Base-by-base conservation (phyloP, 2,888 invertebrate genomes). In the Sicus ferrugineus region DNA sequence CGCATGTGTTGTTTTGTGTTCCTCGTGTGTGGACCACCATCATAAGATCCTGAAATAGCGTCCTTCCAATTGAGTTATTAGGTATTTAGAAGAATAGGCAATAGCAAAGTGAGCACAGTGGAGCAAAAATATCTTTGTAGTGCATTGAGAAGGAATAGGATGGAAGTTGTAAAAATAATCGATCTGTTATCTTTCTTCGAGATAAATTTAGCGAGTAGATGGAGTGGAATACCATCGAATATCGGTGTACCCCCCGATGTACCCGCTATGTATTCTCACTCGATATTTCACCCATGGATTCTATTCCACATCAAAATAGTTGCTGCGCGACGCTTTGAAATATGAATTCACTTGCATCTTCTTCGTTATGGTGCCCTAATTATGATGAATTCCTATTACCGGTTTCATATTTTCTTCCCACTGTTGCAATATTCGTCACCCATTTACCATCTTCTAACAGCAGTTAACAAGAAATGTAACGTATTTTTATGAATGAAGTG, bases 41-140 rank as follows among this genome's bases (percentile, higher is more conserved):
- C 14, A 1, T 9, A 1, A 38, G 6, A 50, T 5, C 4, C 16
- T 54, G 6, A 23, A 54, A 11, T 50, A 28, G 19, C 48, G 48
- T 48, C 30, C 19, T 21, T 19, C 7, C 26, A 48, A 64, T 64
- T 64, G 31, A 64, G 63, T 31, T 64, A 50, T 64, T 11, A 50
- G 63, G 23, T 23, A 21, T 38, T 61, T 34, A 23, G 21, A 61
- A 26, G 19, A 19, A 38, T 34, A 42, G n/a, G 0, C 6, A 42
- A 21, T 16, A 42, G 11, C 26, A 52, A 21, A 19, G 11, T 21
- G 21, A 14, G 23, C 28, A 54, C 54, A 28, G 54, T 54, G 54
- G 54, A 9, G 7, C 38, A 38, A 38, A 11, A 9, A 38, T 6
- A 38, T 38, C 38, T 38, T 38, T 11, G 6, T 19, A 21, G 52